Percentiles rank a stretch among this genome's conserved stretches.
Evolutionary conservation across 2,888 invertebrate genomes (phyloP).

Genomic region (Halictus quadricinctus): DNA sequence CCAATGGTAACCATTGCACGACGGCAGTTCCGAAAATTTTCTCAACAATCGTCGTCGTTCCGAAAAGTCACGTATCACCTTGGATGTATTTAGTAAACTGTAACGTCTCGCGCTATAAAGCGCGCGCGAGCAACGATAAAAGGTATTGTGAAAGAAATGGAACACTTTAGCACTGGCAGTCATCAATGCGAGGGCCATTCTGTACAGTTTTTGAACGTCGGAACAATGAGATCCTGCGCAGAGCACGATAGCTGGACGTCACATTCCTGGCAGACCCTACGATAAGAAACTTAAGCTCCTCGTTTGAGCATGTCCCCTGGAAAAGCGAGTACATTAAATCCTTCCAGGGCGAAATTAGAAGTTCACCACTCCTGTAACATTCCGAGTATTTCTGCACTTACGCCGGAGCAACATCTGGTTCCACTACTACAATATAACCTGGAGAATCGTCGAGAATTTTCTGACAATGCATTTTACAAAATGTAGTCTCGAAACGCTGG

Average conservation of each 20-base stretch:
- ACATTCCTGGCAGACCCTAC: background rate
- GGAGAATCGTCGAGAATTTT: background rate
- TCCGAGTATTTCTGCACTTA: background rate
- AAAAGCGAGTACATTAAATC: background rate
- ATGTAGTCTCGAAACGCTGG: background rate
- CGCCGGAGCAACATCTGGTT: background rate
- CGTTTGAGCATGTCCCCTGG: background rate
- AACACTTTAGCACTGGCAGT: background rate
- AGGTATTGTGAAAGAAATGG: background rate
- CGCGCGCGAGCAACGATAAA: background rate
- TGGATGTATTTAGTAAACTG: background rate
- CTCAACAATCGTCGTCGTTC: background rate
- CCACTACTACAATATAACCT: background rate
- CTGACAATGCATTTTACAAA: background rate
- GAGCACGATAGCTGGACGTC: background rate
- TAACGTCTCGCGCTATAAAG: background rate
- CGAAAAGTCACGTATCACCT: background rate
- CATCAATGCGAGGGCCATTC: background rate
- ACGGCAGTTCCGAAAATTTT: background rate
- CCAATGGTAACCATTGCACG: background rate
- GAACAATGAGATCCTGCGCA: background rate
- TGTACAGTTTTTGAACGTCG: background rate
- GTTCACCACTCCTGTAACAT: background rate
- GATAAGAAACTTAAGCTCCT: background rate
- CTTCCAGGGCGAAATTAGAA: slow-evolving; percentile 2